Evolutionary conservation across 23 tunicate genomes (phyloP), one percentile per base, ranked within the genome.

Genomic region (Clavelina lepadiformis): DNA sequence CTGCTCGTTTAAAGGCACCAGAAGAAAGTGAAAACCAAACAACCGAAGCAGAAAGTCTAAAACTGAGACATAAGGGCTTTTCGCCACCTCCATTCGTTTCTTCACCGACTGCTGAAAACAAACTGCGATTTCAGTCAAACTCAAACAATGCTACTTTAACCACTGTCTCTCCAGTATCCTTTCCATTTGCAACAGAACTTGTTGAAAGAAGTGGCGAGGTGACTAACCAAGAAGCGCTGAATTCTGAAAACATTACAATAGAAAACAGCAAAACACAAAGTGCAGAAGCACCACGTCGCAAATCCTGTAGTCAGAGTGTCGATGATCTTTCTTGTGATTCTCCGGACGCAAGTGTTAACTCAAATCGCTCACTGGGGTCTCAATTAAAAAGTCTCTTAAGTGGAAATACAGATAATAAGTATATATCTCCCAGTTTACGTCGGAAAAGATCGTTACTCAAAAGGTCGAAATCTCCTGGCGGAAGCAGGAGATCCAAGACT

Each of bases 391-490:
- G 58, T 36, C 35, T 82, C 6, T 52, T 82, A 6, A 71, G 80
- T 4, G 89, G 89, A 36, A 66, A 56, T 27, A 71, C 72, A 23
- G 89, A 82, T 49, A 65, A 56, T 32, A 82, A 82, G 41, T 77
- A 73, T 41, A 79, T 75, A 27, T 83, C 92, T 4, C 92, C 92
- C 20, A 74, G 91, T 45, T 35, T 83, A 21, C 49, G 77, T n/a
- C 46, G 77, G 61, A 83, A 83, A 51, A 75, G 77, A 2, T 75
- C 92, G 2, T 47, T 83, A n/a, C 72, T 83, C 13, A 83, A 83
- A 50, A 46, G 82, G 52, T 83, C 92, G 1, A 83, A 83, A 30
- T 82, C 89, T 18, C 89, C 89, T 13, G 89, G 89, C 15, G 89
- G 80, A 33, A 80, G 87, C 72, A 50, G 63, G 35, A 62, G 78